Conservation (phyloP, 2,797 vertebrate species). For the Scomberomorus guttatus region DNA sequence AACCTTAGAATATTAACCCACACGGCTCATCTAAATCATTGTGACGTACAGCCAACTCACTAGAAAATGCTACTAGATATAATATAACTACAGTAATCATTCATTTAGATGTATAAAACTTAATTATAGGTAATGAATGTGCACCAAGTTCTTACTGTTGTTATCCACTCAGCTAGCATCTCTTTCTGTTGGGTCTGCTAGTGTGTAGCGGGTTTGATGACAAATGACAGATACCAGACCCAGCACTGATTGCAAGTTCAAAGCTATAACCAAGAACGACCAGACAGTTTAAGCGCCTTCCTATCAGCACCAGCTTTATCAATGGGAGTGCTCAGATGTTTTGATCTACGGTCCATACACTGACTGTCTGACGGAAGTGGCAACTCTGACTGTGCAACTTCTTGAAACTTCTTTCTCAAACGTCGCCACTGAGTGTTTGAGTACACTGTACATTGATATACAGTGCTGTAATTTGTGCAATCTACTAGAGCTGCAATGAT, state of each 20-base stretch:
- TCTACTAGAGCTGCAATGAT: neutral
- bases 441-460: neutral
- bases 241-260: slow-evolving; percentile 75
- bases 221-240: slow-evolving; percentile 80
- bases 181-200: slow-evolving; percentile 26
- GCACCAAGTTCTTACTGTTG: neutral
- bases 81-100: no score
- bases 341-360: slow-evolving; percentile 69
- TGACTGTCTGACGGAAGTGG: slow-evolving; percentile 46
- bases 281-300: slow-evolving; percentile 80
- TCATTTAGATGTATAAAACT: no score
- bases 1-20: slow-evolving; percentile 26
- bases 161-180: neutral
- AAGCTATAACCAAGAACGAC: slow-evolving; percentile 69
- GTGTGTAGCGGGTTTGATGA: slow-evolving; percentile 59
- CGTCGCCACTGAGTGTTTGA: slow-evolving; percentile 5
- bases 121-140: neutral
- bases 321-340: slow-evolving; percentile 58
- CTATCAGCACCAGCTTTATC: slow-evolving; percentile 81
- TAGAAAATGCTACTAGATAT: neutral
- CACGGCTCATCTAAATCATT: slow-evolving; percentile 7
- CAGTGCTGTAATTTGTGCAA: neutral
- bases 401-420: slow-evolving; percentile 20
- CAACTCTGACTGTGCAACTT: slow-evolving; percentile 21
- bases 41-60: neutral